These are phyloP conservation scores for Cynaeus angustus DNA, from an alignment of 2,888 invertebrate species.

Conservation along the genomic window DNA sequence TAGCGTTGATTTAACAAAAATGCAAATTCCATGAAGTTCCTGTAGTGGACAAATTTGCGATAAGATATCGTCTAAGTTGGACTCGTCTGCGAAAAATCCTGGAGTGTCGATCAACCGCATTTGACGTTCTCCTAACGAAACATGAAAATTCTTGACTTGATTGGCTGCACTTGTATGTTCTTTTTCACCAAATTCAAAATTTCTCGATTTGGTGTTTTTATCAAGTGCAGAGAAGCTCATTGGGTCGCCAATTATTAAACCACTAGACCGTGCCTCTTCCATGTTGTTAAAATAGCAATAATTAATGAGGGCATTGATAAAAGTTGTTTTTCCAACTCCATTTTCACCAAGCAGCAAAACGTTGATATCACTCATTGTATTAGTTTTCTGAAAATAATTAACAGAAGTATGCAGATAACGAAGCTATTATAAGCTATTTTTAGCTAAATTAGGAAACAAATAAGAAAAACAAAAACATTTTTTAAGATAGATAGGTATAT, in stretches of 20 bases:
- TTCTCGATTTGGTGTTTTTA: neutral
- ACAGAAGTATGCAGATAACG: too few species aligned
- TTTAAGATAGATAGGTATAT: too few species aligned
- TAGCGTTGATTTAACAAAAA: constrained; percentile 49
- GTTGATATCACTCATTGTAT: constrained; percentile 56
- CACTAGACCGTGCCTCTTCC: neutral
- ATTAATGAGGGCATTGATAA: constrained; percentile 66
- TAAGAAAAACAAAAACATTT: too few species aligned
- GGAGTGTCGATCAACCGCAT: neutral
- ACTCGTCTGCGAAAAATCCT: constrained; percentile 52
- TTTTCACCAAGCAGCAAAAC: constrained; percentile 66
- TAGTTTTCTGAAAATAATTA: constrained; percentile 1
- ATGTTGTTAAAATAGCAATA: constrained; percentile 59
- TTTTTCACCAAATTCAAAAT: too few species aligned
- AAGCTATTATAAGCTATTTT: too few species aligned
- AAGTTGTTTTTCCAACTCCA: constrained; percentile 67
- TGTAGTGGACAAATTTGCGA: constrained; percentile 61
- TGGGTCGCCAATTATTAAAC: neutral
- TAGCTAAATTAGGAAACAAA: too few species aligned
- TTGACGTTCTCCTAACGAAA: neutral
- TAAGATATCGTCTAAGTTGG: constrained; percentile 63
- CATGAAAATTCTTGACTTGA: neutral
- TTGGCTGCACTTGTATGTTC: too few species aligned
- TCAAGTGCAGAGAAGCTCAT: neutral
- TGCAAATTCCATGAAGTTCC: constrained; percentile 65